Evolutionary conservation across 2,888 invertebrate genomes (phyloP).

Genomic region (Oligia fasciuncula): DNA sequence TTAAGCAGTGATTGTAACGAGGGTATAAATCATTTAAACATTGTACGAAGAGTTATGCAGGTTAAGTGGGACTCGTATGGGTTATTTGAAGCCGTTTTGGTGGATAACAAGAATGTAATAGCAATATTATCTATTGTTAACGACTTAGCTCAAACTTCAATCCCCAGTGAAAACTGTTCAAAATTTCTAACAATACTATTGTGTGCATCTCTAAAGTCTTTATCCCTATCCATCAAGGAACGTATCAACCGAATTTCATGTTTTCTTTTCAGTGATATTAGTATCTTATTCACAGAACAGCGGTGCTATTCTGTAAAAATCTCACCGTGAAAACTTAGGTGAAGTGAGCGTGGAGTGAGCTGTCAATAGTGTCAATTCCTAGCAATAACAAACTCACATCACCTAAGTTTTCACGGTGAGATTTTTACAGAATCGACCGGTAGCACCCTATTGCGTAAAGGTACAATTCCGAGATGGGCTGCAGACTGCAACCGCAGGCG

Average conservation of each 20-base stretch:
- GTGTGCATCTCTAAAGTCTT: no score
- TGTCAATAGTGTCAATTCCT: no score
- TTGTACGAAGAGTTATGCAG: constrained; percentile 31
- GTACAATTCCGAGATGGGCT: no score
- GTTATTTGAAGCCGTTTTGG: constrained; percentile 1
- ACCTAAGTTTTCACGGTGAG: no score
- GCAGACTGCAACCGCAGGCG: no score
- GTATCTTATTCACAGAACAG: neutral
- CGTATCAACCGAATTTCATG: neutral
- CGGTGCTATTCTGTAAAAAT: no score
- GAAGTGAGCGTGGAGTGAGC: no score
- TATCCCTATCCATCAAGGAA: neutral
- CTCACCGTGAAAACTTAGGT: no score
- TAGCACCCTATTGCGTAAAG: no score
- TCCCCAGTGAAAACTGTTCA: neutral
- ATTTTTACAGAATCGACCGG: no score
- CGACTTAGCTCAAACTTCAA: neutral
- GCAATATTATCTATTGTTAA: neutral
- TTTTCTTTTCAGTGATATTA: neutral
- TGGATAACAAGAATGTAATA: neutral
- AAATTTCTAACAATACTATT: neutral
- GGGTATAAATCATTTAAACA: constrained; percentile 67
- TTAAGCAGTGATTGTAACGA: constrained; percentile 61
- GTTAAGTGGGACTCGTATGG: constrained; percentile 52
- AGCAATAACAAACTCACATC: no score